Evolutionary conservation across 2,888 invertebrate genomes (phyloP), one percentile per base, ranked within the genome.

Genomic region (Stenodera caucasica): DNA sequence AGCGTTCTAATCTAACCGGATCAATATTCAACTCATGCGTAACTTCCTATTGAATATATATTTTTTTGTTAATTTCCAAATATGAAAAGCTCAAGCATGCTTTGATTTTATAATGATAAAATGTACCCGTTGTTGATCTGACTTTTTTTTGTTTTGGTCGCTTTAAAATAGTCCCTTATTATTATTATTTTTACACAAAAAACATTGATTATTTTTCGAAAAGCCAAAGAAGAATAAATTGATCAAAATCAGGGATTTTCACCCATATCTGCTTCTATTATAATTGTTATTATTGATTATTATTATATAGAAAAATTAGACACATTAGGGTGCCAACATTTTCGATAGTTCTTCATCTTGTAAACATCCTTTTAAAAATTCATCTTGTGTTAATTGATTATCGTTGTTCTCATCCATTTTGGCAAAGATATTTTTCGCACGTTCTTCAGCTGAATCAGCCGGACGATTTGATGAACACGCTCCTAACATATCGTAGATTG

Each of bases 391-490:
- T 78, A 98, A 87, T 81, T 97, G 96, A 63, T 98, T 98, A 82
- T 99, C 98, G 83, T 96, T 95, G 86, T 99, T 98, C 79, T 96
- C 94, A 81, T 99, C 98, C 98, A 99, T 98, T 83, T 97, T 97
- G 63, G 96, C 96, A 83, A 99, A 99, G 76, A 99, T 99, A 82
- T 97, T 98, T 84, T 96, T 96, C 72, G 98, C 98, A 71, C 98
- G 86, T 79, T 98, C 97, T 80, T 98, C 96, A 29, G 98, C 98
- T 18, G 96, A 95, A 80, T 96, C 96, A 40, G 94, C 94, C 52
- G 96, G 95, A 78, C 95, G 86, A 83, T 94, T 95, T 81, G 94
- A 94, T 76, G 94, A 94, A 82, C 96, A 96, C 68, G 96, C 96
- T 58, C 98, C 98, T 74, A 99, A 86, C 98, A 99, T 99, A 82